phyloP scores from a whole-genome alignment of 2,888 invertebrate genomes.

The Drosophila diplacantha region DNA sequence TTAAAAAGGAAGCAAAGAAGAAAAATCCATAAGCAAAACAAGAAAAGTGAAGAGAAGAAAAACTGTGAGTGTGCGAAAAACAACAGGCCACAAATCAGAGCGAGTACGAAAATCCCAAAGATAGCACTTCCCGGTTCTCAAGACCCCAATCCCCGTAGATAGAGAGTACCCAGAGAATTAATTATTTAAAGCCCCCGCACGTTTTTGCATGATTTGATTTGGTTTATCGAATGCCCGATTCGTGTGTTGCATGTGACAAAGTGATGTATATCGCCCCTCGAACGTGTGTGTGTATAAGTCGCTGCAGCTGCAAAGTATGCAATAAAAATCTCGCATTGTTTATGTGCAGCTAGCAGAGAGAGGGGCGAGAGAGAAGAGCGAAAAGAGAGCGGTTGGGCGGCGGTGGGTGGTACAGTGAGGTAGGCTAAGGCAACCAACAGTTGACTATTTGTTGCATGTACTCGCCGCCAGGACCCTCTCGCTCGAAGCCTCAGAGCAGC shows the following conservation, averaged over 20 bases:
- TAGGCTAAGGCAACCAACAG: slow-evolving; percentile 71
- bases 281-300: slow-evolving; percentile 45
- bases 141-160: not conserved
- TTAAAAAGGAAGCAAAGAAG: not conserved
- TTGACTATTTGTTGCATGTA: slow-evolving; percentile 71
- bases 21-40: slow-evolving; percentile 33
- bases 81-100: slow-evolving; percentile 43
- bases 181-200: not conserved
- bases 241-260: slow-evolving; percentile 66
- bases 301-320: slow-evolving; percentile 70
- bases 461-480: slow-evolving; percentile 42
- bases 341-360: slow-evolving; percentile 55
- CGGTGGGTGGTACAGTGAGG: slow-evolving; percentile 58
- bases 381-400: slow-evolving; percentile 3
- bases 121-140: not conserved
- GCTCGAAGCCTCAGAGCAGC: slow-evolving; percentile 9
- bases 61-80: slow-evolving; percentile 30
- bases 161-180: not conserved
- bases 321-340: slow-evolving; percentile 70
- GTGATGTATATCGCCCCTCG: slow-evolving; percentile 44
- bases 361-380: slow-evolving; percentile 1
- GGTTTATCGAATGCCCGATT: slow-evolving; percentile 9
- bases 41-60: slow-evolving; percentile 22
- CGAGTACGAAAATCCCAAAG: slow-evolving; percentile 33
- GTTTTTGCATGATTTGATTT: slow-evolving; percentile 64